Evolutionary conservation across 2,888 invertebrate species (phyloP).

Genomic region (Eupithecia abbreviata): DNA sequence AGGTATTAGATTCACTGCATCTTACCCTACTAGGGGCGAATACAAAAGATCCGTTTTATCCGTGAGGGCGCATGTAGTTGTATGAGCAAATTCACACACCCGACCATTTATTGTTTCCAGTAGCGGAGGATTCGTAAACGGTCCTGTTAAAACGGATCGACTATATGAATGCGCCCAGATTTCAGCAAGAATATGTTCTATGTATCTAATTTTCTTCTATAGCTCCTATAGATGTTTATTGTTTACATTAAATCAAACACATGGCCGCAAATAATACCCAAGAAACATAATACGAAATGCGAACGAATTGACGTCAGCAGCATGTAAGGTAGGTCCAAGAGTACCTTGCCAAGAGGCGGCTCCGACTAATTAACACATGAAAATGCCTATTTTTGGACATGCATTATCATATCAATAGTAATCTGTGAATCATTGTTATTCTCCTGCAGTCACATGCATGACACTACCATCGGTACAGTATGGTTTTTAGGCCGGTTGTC

Average conservation of each 20-base stretch:
- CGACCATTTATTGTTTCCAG: too few species aligned
- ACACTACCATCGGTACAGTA: too few species aligned
- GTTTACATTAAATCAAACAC: not conserved
- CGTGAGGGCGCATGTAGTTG: too few species aligned
- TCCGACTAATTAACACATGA: conserved; percentile 34
- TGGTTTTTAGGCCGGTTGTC: too few species aligned
- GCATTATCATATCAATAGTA: conserved; percentile 15
- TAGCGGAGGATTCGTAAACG: too few species aligned
- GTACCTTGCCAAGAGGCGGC: conserved; percentile 57
- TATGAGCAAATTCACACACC: too few species aligned
- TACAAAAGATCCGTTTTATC: too few species aligned
- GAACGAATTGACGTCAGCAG: conserved; percentile 52
- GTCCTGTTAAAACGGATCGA: too few species aligned
- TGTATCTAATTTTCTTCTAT: not conserved
- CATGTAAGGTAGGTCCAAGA: conserved; percentile 67
- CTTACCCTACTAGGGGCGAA: too few species aligned
- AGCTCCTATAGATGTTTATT: not conserved
- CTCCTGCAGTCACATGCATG: not conserved
- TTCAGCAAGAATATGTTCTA: not conserved
- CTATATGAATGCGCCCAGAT: too few species aligned
- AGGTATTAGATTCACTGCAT: too few species aligned
- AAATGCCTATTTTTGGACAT: conserved; percentile 35
- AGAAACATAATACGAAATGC: not conserved
- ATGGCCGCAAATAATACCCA: not conserved
- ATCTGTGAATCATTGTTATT: conserved; percentile 23